A percentile compares a stretch with the other conserved stretches of the same genome.
Evolutionary conservation across 1,140 invertebrate genomes (phyloP).

Genomic region (Wasmannia auropunctata): DNA sequence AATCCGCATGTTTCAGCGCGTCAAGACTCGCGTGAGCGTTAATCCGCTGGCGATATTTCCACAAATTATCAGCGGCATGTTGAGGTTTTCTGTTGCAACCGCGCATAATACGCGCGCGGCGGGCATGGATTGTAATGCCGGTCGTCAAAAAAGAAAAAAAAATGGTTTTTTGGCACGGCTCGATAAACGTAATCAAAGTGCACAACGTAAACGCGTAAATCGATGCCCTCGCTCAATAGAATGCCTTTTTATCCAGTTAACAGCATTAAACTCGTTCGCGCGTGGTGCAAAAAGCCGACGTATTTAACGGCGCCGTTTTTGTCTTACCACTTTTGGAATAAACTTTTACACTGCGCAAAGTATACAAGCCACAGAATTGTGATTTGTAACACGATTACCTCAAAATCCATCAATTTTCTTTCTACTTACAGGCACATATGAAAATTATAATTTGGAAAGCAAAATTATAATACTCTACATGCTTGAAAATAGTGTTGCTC

Average conservation of each 20-base stretch:
- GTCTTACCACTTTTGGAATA: neutral
- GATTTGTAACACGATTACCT: neutral
- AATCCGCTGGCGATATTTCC: neutral
- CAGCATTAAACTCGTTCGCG: neutral
- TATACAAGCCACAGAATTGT: neutral
- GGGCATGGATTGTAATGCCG: neutral
- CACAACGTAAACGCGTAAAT: neutral
- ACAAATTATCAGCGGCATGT: neutral
- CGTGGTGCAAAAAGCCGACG: neutral
- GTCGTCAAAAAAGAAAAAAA: constrained; percentile 16
- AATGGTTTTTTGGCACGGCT: constrained; percentile 1
- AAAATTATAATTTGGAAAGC: neutral
- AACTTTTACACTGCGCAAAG: neutral
- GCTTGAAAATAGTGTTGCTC: neutral
- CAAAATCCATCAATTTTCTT: neutral
- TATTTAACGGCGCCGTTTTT: constrained; percentile 14
- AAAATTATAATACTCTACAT: neutral
- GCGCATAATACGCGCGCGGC: neutral
- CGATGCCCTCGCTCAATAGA: neutral
- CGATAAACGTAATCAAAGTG: constrained; percentile 29
- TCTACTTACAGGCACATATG: neutral
- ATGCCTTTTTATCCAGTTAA: constrained; percentile 21
- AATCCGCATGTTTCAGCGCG: neutral
- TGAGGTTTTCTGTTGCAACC: neutral
- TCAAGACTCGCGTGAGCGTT: neutral